Evolutionary conservation across 2,888 invertebrate species (phyloP).

Genomic region (Rhagonycha lutea): DNA sequence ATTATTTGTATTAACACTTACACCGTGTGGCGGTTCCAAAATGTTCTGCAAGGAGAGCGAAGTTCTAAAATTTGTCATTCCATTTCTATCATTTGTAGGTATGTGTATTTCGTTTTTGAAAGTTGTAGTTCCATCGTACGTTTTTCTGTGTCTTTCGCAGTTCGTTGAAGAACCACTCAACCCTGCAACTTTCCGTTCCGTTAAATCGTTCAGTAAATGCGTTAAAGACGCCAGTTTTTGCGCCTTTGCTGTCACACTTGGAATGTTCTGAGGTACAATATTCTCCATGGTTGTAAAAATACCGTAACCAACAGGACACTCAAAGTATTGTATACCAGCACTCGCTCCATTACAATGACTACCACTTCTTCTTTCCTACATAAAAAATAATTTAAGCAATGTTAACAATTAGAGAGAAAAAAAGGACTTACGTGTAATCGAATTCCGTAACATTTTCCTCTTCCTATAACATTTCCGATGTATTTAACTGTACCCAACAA

Average conservation of each 20-base stretch:
- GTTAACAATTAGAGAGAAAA: conserved; percentile 4
- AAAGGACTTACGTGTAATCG: conserved; percentile 60
- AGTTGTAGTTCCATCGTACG: not conserved
- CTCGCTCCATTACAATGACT: conserved; percentile 51
- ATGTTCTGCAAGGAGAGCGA: conserved; percentile 50
- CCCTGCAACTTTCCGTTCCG: conserved; percentile 30
- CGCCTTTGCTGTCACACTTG: conserved; percentile 6
- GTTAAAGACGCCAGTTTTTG: conserved; percentile 11
- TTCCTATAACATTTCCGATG: conserved; percentile 60
- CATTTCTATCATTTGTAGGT: conserved; percentile 4
- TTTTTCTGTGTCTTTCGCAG: conserved; percentile 17
- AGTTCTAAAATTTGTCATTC: conserved; percentile 33
- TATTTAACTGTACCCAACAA: conserved; percentile 57
- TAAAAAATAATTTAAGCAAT: conserved; percentile 6
- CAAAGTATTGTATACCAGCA: conserved; percentile 51
- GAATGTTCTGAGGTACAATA: conserved; percentile 39
- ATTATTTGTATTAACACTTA: conserved; percentile 51
- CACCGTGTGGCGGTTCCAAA: conserved; percentile 39
- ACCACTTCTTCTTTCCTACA: conserved; percentile 46
- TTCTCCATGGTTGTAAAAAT: conserved; percentile 53
- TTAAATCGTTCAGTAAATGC: conserved; percentile 25
- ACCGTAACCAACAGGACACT: conserved; percentile 49
- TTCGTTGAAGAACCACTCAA: conserved; percentile 24
- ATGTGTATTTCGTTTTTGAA: conserved; percentile 16
- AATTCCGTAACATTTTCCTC: conserved; percentile 62